Evolutionary conservation across 2,113 vertebrate genomes (phyloP).

Genomic region (Oryctolagus cuniculus): mOryCun1.1 NC_091432.1:19977001-19977500

Average conservation of each 20-base stretch:
- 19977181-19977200: neutral
- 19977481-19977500: neutral
- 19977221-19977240: neutral
- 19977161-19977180: neutral
- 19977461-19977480: slow-evolving; percentile 46
- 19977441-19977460: slow-evolving; percentile 5
- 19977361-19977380: neutral
- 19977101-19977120: neutral
- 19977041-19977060: slow-evolving; percentile 7
- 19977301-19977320: slow-evolving; percentile 39
- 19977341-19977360: slow-evolving; percentile 58
- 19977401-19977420: slow-evolving; percentile 7
- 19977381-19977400: slow-evolving; percentile 46
- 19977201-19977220: neutral
- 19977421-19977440: slow-evolving; percentile 26
- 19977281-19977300: slow-evolving; percentile 43
- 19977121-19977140: neutral
- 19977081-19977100: neutral
- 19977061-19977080: neutral
- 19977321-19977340: slow-evolving; percentile 46
- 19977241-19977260: slow-evolving; percentile 2
- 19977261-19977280: slow-evolving; percentile 1
- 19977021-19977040: slow-evolving; percentile 47
- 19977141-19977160: neutral
- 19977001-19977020: slow-evolving; percentile 2